Conservation (phyloP, 2,113 vertebrate species). For the Colius striatus region DNA sequence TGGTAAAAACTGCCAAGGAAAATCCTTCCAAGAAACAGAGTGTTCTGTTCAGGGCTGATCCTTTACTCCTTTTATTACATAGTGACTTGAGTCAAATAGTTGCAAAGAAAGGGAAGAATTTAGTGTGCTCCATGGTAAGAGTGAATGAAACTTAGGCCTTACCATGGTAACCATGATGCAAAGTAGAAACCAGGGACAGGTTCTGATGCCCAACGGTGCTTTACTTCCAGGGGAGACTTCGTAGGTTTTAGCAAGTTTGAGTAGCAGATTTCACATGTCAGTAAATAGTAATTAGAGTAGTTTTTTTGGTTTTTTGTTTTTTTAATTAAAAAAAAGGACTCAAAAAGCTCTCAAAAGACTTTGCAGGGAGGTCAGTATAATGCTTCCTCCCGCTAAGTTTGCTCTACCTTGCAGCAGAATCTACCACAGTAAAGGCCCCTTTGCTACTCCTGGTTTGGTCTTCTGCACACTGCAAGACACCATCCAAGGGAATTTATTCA, state of each 20-base stretch:
- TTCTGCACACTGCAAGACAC: background rate
- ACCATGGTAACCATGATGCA: background rate
- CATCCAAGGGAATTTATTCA: background rate
- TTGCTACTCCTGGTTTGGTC: rapidly evolving
- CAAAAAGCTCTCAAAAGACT: background rate
- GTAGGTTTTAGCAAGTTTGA: background rate
- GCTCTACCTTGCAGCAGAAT: rapidly evolving
- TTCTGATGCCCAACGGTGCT: background rate
- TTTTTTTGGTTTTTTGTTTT: too few species aligned
- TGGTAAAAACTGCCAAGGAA: background rate
- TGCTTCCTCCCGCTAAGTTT: background rate
- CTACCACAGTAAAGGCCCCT: background rate
- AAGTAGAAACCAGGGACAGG: background rate
- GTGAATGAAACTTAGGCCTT: background rate
- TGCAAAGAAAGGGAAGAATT: background rate
- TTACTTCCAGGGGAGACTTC: background rate
- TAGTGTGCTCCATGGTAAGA: background rate
- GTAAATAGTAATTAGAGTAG: background rate
- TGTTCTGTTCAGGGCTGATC: background rate
- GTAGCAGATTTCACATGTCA: background rate
- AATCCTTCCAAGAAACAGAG: background rate
- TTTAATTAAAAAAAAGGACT: too few species aligned
- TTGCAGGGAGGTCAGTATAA: background rate
- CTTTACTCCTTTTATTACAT: background rate
- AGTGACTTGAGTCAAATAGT: background rate